Base-by-base conservation (phyloP, 2,113 vertebrate genomes). In the Pollachius pollachius region DNA sequence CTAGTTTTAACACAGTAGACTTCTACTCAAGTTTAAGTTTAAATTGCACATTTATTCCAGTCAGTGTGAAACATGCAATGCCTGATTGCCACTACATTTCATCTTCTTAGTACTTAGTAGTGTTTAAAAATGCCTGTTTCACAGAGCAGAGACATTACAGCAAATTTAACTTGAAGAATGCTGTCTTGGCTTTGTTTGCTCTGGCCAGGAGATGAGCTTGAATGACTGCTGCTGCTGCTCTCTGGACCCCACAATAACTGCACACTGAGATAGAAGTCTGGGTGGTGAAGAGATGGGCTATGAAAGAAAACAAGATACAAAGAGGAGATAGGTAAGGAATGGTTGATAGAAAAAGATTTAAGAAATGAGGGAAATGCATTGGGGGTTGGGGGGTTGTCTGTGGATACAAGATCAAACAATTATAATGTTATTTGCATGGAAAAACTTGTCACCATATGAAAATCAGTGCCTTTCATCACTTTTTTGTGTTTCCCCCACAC, bases 91-190 rank as follows among this genome's bases (percentile, higher is more conserved):
- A 87, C 85, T 82, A 84, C 87, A 74, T 73, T 89, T 70, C 78
- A 91, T 81, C 80, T 88, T 80, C 82, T 87, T 83, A 79, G 41
- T 48, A 9, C 85, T 85, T 82, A 75, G 82, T 78, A 75, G 82
- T 78, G 88, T 76, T 83, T 84, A 79, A 87, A 87, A 91, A 91
- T 85, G 87, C 90, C 85, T 89, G 92, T 91, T 92, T 87, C 92
- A 83, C 89, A 91, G 86, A 91, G 86, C 90, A 88, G 83, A 90
- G 80, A 90, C 85, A 86, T 92, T 93, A 93, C 92, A 93, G 91
- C 90, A 92, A 93, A 93, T 92, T 93, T 91, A 93, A 91, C 88
- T 91, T 52, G 87, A 90, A 91, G 91, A 93, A 93, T 93, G 92
- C 87, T 86, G 87, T 79, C 89, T 84, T 83, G 79, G 85, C 90